Evolutionary conservation across 2,113 vertebrate species (phyloP).

Genomic region (Gnathonemus echidnorhynchus): DNA sequence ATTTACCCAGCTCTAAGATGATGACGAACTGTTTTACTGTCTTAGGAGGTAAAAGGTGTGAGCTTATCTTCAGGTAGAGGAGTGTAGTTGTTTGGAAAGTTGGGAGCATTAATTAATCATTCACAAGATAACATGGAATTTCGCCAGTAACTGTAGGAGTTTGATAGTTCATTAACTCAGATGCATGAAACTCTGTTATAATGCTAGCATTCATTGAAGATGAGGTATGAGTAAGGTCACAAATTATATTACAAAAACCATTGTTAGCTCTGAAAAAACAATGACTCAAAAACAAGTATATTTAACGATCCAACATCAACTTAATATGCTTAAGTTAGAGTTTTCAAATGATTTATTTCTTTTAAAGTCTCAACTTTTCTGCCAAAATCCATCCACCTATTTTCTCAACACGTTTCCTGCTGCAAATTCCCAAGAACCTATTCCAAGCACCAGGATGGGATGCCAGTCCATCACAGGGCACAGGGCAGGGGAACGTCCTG

Average conservation of each 20-base stretch:
- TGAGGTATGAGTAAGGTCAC: too few species aligned
- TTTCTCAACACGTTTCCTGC: too few species aligned
- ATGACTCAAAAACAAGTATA: neutral
- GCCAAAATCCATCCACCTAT: too few species aligned
- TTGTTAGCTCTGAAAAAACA: neutral
- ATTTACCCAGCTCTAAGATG: neutral
- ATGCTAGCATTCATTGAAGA: too few species aligned
- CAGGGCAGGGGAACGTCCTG: neutral
- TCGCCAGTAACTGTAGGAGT: neutral
- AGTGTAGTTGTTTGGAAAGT: neutral
- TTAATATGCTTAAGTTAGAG: too few species aligned
- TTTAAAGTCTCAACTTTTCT: too few species aligned
- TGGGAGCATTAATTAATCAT: neutral
- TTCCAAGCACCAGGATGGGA: too few species aligned
- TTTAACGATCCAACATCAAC: too few species aligned
- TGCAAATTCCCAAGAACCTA: too few species aligned
- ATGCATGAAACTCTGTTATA: neutral
- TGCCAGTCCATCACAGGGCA: neutral
- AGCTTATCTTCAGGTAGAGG: neutral
- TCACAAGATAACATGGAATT: neutral
- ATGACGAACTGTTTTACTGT: neutral
- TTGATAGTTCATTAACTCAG: neutral
- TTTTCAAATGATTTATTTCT: too few species aligned
- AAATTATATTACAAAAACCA: neutral
- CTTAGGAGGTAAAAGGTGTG: neutral